phyloP scores from a whole-genome alignment of 2,888 invertebrate genomes.

The Ptychoptera albimana region DNA sequence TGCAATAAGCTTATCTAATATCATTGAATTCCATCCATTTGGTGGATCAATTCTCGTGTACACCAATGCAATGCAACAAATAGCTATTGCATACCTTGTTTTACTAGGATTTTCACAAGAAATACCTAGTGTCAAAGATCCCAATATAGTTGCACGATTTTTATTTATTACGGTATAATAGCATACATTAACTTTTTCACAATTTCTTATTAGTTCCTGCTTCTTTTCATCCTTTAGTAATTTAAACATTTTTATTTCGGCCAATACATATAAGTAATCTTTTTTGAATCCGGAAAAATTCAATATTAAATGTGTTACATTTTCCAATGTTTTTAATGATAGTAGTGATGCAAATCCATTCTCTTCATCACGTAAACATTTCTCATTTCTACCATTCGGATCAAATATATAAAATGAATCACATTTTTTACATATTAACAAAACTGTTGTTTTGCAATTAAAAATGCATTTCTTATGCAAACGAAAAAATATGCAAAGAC shows the following conservation, averaged over 20 bases:
- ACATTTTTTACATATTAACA: conserved; percentile 34
- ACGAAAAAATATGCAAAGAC: conserved; percentile 19
- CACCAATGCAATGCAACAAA: conserved; percentile 40
- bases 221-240: not conserved
- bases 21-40: conserved; percentile 42
- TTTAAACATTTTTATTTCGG: conserved; percentile 15
- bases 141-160: conserved; percentile 22
- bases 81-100: conserved; percentile 41
- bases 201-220: not conserved
- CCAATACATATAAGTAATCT: conserved; percentile 4
- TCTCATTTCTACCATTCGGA: conserved; percentile 29
- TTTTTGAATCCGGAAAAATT: conserved; percentile 17
- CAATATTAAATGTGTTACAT: conserved; percentile 22
- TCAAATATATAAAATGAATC: conserved; percentile 45
- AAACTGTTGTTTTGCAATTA: conserved; percentile 16
- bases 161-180: conserved; percentile 18
- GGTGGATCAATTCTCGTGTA: conserved; percentile 49
- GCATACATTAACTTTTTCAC: not conserved
- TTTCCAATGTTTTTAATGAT: conserved; percentile 18
- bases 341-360: conserved; percentile 38
- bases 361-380: conserved; percentile 18
- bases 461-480: conserved; percentile 20
- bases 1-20: conserved; percentile 40
- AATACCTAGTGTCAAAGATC: conserved; percentile 20
- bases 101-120: conserved; percentile 17